Percentiles rank a stretch among this genome's conserved stretches.
phyloP scores from a whole-genome alignment of 2,888 invertebrate species.

The Mythimna albipuncta region DNA sequence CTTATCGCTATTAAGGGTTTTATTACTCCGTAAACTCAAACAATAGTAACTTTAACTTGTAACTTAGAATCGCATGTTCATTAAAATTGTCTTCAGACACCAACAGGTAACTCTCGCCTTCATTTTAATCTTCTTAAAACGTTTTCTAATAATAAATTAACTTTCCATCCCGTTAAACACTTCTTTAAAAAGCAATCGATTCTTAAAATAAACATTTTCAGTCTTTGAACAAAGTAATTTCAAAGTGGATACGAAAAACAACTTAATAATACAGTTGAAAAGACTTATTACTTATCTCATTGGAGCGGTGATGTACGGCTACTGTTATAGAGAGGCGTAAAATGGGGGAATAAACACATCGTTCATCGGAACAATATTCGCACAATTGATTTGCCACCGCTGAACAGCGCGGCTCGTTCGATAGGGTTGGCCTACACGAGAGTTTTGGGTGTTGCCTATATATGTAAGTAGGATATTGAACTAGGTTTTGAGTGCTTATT shows the following conservation, averaged over 20 bases:
- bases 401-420: conserved; percentile 65
- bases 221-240: conserved; percentile 12
- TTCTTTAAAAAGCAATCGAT: conserved; percentile 1
- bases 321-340: conserved; percentile 57
- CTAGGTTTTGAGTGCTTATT: background rate
- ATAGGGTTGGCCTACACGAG: conserved; percentile 68
- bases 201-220: background rate
- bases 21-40: conserved; percentile 4
- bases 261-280: too few species aligned
- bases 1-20: background rate
- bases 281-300: conserved; percentile 27
- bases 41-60: background rate
- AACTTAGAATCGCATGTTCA: background rate
- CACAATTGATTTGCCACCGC: conserved; percentile 72
- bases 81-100: background rate
- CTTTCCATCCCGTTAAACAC: conserved; percentile 4
- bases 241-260: too few species aligned
- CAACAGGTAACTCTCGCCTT: background rate
- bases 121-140: background rate
- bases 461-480: background rate
- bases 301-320: conserved; percentile 19
- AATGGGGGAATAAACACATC: conserved; percentile 59
- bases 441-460: background rate
- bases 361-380: conserved; percentile 71
- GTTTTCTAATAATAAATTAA: background rate